phyloP scores from a whole-genome alignment of 2,113 vertebrate species.

The Panthera tigris region DNA sequence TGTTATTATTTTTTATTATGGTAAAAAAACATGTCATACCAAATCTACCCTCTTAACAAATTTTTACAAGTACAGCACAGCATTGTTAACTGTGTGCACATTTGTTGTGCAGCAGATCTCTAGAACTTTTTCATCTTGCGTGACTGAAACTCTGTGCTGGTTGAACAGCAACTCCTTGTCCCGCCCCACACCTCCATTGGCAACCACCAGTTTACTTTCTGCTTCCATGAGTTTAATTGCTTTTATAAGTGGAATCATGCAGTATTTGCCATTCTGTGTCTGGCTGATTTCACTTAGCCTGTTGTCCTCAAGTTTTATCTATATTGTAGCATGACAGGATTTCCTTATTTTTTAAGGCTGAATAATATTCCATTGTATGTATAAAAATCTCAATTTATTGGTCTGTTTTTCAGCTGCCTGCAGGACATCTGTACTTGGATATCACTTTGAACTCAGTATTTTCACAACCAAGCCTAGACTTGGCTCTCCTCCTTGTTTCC shows the following conservation, averaged over 20 bases:
- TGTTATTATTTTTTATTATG: background rate
- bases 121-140: background rate
- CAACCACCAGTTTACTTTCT: background rate
- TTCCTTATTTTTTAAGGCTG: slow-evolving; percentile 24
- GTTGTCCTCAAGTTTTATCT: background rate
- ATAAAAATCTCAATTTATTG: background rate
- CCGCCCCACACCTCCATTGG: background rate
- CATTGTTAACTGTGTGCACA: background rate
- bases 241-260: background rate
- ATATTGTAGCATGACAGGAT: background rate
- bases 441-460: slow-evolving; percentile 1
- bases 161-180: background rate
- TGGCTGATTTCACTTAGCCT: background rate
- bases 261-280: background rate
- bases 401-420: background rate
- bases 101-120: background rate
- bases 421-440: background rate
- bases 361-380: slow-evolving; percentile 10
- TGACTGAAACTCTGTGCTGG: background rate
- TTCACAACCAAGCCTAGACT: slow-evolving; percentile 25
- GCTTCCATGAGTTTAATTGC: background rate
- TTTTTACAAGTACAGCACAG: background rate
- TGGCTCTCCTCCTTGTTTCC: background rate
- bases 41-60: background rate
- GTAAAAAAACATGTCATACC: background rate